Evolutionary conservation across 2,113 vertebrate species (phyloP), one percentile per base, ranked within the genome.

Genomic region (Orthonyx spaldingii): DNA sequence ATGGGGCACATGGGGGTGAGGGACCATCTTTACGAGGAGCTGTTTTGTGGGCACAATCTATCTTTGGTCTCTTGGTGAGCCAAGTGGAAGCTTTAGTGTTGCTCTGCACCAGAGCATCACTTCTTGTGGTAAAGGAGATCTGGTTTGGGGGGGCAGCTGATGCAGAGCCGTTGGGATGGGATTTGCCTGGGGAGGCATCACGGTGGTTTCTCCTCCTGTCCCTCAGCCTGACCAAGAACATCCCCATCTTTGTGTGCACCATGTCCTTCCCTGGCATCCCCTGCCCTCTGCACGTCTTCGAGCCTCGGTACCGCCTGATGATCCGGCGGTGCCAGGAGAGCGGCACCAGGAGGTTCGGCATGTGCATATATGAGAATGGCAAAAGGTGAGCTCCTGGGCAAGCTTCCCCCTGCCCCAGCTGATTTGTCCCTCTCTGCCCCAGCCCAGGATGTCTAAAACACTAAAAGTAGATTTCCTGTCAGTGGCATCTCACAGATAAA

Each of bases 231-330:
- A 99, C 98, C 33, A 98, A 97, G 89, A 98, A 98, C 88, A 98
- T 99, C 92, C 99, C 99, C 23, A 99, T 99, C 96, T 99, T 99
- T 4, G 98, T 99, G 35, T 99, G 99, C 97, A 99, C 98, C 0
- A 98, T 99, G 98, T 98, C 99, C 20, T 99, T 98, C 94, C 99
- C 99, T 6, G 98, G 98, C 37, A 94, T 99, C 3, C 78, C 98
- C 39, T 99, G 99, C 84, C 98, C 98, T 4, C 98, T 99, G 89
- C 99, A 99, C 26, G 96, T 99, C 90, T 99, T 99, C 0, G 99
- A 99, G 94, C 99, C 99, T 16, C 98, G 98, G 11, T 99, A 99
- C 91, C 98, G 99, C 46, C 98, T 99, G 80, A 99, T 99, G 99
- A 98, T 99, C 98, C 98, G 99, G 4, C 98, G 98, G 39, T 99